Evolutionary conservation across 2,888 invertebrate species (phyloP), one percentile per base, ranked within the genome.

Genomic region (Barypeithes pellucidus): DNA sequence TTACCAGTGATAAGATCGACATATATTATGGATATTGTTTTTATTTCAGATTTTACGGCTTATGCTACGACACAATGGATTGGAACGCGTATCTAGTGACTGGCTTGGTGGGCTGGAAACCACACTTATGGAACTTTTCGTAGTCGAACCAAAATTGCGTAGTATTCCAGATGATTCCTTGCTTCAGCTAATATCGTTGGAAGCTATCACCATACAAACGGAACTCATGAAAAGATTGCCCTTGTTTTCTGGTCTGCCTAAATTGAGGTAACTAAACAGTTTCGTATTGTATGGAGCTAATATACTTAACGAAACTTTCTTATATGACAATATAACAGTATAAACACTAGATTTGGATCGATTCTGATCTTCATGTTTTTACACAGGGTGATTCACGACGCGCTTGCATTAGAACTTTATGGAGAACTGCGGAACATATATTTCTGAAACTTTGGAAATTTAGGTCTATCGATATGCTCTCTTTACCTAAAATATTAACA

Each of bases 161-260:
- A 94, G 91, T 78, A 87, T 95, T 61, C 95, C 95, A 0, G 89
- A 92, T 0, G 95, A 95, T 84, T 93, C 94, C 79, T 86, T 96
- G 57, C 89, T 91, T 76, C 92, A 92, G 80, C 87, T 95, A 79
- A 90, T 91, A 79, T 91, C 92, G 77, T 87, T 95, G 66, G 93
- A 95, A 88, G 96, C 96, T 2, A 89, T 95, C 47, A 95, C 96
- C 0, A 89, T 96, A 79, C 93, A 95, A 84, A 93, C 93, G 8
- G 91, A 92, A 73, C 89, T 90, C 76, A 87, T 95, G 75, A 94
- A 94, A 83, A 88, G 94, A 76, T 86, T 94, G 76, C 95, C 95
- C 0, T 87, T 90, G 67, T 92, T 95, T 80, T 89, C 91, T 0
- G 91, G 92, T 5, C 87, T 94, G 73, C 89, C 91, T 9, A 92